Conservation (phyloP, 2,888 invertebrate species). For the Ganaspis brasiliensis region DNA sequence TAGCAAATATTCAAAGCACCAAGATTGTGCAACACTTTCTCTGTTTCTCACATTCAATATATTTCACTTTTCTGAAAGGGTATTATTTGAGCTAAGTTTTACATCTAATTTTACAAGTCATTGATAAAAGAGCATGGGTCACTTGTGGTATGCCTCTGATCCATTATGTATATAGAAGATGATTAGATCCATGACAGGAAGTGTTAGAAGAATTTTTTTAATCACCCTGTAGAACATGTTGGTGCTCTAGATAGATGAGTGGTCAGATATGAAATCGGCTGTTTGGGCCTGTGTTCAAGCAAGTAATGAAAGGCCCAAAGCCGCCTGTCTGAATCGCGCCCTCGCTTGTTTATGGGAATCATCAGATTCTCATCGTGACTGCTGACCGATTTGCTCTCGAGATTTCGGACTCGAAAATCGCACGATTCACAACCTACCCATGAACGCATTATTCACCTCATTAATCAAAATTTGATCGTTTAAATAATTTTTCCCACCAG, state of each 20-base stretch:
- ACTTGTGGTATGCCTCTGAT: not conserved
- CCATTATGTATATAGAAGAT: not conserved
- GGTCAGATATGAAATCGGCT: slow-evolving; percentile 63
- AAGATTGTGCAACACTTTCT: no score
- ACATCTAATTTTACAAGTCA: no score
- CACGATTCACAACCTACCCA: slow-evolving; percentile 35
- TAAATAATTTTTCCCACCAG: slow-evolving; percentile 24
- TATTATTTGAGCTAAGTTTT: no score
- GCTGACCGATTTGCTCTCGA: slow-evolving; percentile 48
- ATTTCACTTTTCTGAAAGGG: no score
- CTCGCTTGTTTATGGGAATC: slow-evolving; percentile 65
- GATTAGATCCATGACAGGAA: slow-evolving; percentile 19
- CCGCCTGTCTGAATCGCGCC: slow-evolving; percentile 60
- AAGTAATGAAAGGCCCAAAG: slow-evolving; percentile 65
- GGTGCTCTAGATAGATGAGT: slow-evolving; percentile 67
- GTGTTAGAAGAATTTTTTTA: slow-evolving; percentile 30
- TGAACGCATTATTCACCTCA: slow-evolving; percentile 37
- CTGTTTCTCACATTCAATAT: no score
- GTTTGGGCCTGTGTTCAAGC: slow-evolving; percentile 58
- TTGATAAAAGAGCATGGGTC: no score
- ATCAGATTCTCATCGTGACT: slow-evolving; percentile 57
- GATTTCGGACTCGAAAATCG: slow-evolving; percentile 27
- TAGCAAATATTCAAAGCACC: no score
- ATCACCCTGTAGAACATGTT: slow-evolving; percentile 52
- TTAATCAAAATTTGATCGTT: slow-evolving; percentile 39